Conservation (phyloP, 2,113 vertebrate genomes). For the Ondatra zibethicus region DNA sequence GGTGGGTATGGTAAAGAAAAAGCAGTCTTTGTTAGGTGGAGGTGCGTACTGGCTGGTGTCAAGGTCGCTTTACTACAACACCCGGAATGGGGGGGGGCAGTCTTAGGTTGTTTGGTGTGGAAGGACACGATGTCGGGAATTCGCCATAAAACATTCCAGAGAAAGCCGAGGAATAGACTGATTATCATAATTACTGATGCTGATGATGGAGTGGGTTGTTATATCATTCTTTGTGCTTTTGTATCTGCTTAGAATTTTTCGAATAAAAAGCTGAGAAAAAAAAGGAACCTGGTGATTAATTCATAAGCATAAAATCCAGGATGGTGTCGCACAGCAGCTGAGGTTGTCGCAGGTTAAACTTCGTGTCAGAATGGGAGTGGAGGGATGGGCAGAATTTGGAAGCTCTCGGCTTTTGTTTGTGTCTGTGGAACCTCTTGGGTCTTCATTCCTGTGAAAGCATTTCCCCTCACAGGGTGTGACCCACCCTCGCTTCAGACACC, state of each 20-base stretch:
- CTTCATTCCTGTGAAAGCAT: conserved; percentile 57
- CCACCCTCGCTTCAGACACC: neutral
- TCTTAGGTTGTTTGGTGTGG: neutral
- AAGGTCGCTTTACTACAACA: neutral
- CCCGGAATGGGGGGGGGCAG: neutral
- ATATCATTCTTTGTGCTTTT: neutral
- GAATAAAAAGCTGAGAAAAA: neutral
- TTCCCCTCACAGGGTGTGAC: conserved; percentile 59
- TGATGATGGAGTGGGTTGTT: neutral
- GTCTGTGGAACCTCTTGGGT: conserved; percentile 29
- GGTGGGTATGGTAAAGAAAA: neutral
- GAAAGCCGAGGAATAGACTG: neutral
- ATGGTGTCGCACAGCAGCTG: neutral
- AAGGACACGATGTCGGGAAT: neutral
- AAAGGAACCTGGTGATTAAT: neutral
- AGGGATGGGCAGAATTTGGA: neutral
- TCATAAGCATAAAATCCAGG: neutral
- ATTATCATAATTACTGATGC: neutral
- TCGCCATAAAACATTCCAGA: neutral
- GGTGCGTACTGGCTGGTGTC: neutral
- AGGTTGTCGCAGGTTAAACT: conserved; percentile 10
- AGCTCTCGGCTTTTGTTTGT: conserved; percentile 33
- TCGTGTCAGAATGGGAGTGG: neutral
- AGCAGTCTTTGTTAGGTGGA: neutral
- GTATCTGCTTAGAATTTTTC: conserved; percentile 4